Percentiles rank a stretch among this genome's conserved stretches.
Conservation (phyloP, 92 coral and sea anemone species). For the Palythoa caribaeorum region DNA sequence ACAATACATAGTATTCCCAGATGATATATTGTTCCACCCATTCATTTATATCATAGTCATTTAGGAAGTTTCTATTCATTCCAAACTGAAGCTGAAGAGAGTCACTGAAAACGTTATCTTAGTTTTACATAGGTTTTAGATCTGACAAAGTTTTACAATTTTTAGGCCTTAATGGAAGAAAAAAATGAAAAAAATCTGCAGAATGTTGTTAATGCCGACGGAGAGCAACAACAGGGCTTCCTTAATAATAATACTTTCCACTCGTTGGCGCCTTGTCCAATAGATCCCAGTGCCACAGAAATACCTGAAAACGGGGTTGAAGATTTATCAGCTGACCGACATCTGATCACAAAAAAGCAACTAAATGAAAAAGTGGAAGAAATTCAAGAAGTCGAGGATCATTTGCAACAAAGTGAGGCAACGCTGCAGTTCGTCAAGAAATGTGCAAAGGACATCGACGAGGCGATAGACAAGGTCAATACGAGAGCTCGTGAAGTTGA, state of each 20-base stretch:
- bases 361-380: slow-evolving; percentile 35
- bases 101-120: no score
- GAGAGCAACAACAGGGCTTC: slow-evolving; percentile 4
- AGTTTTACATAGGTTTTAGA: no score
- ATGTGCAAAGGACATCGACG: slow-evolving; percentile 38
- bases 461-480: slow-evolving; percentile 31
- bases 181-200: not conserved
- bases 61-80: no score
- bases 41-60: no score
- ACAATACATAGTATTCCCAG: no score
- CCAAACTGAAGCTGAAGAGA: no score
- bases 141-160: no score
- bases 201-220: slow-evolving; percentile 31
- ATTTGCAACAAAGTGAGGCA: slow-evolving; percentile 40
- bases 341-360: slow-evolving; percentile 45
- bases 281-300: slow-evolving; percentile 56
- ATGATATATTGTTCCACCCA: no score
- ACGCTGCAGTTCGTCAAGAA: slow-evolving; percentile 46
- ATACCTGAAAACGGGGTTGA: slow-evolving; percentile 54
- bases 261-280: slow-evolving; percentile 63
- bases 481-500: slow-evolving; percentile 50
- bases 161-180: no score
- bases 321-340: slow-evolving; percentile 65
- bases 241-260: not conserved
- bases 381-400: slow-evolving; percentile 47